These are phyloP conservation scores for Nannoperca australis DNA, from an alignment of 2,797 vertebrate species.

Conservation along the genomic window DNA sequence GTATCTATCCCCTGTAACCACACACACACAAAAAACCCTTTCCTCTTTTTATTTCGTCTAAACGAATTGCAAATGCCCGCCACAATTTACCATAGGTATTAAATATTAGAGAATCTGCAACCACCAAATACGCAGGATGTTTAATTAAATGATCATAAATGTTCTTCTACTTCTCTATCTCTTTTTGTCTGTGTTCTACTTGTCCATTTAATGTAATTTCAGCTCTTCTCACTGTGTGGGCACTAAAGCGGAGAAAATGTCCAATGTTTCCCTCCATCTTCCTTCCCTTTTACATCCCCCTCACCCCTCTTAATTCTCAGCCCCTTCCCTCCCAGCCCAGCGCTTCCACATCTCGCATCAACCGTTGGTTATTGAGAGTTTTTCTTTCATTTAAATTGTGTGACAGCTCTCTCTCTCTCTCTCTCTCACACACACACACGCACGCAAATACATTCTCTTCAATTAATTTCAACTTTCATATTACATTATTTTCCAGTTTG, in stretches of 20 bases:
- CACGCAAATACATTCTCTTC: background rate
- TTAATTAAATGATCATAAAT: background rate
- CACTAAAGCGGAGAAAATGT: constrained; percentile 11
- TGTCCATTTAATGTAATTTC: constrained; percentile 18
- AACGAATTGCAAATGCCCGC: background rate
- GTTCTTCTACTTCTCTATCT: background rate
- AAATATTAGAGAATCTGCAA: background rate
- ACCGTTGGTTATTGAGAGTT: constrained; percentile 31
- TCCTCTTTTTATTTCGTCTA: background rate
- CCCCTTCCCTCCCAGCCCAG: constrained; percentile 1
- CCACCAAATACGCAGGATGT: background rate
- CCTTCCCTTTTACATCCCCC: background rate
- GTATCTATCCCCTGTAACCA: too few relatives aligned
- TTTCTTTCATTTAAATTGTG: constrained; percentile 33
- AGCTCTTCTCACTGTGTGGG: background rate
- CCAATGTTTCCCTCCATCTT: constrained; percentile 13
- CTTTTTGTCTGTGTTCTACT: background rate
- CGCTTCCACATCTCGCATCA: background rate
- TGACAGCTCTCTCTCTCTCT: background rate
- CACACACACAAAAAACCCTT: too few relatives aligned
- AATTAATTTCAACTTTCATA: background rate
- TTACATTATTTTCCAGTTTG: background rate
- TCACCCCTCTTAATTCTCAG: constrained; percentile 13
- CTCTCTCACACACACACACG: background rate
- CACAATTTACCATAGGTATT: background rate